Conservation (phyloP, 2,113 vertebrate species). For the Genyomyrus donnyi region DNA sequence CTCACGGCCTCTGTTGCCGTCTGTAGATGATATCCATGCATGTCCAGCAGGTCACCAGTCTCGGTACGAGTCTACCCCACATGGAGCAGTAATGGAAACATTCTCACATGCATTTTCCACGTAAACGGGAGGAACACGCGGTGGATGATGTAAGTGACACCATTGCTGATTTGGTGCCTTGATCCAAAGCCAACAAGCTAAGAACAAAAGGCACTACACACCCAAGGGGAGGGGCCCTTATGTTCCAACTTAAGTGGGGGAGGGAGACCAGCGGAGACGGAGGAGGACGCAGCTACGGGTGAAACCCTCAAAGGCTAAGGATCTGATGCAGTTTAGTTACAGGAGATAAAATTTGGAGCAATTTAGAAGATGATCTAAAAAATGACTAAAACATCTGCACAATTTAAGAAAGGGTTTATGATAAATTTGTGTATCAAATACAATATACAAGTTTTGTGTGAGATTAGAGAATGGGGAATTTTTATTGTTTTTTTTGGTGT, state of each 20-base stretch:
- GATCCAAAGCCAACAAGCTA: background rate
- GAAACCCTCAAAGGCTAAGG: background rate
- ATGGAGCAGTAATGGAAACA: background rate
- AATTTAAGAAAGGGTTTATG: background rate
- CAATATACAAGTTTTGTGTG: background rate
- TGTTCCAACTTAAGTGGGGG: background rate
- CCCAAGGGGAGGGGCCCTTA: background rate
- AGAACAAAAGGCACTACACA: background rate
- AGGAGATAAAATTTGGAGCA: background rate
- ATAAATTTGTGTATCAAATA: background rate
- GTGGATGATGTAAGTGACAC: background rate
- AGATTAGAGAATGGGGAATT: background rate
- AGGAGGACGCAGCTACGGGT: background rate
- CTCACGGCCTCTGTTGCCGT: background rate
- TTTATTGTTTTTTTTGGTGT: background rate
- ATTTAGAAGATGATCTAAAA: background rate
- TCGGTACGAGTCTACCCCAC: background rate
- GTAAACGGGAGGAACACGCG: background rate
- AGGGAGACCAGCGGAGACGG: background rate
- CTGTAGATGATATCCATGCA: background rate
- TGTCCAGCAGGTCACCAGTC: background rate
- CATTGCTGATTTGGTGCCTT: background rate
- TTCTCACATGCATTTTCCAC: background rate
- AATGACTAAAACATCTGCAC: background rate
- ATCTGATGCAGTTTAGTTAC: background rate